Evolutionary conservation across 1,140 invertebrate genomes (phyloP).

Genomic region (Heliconius congener): DNA sequence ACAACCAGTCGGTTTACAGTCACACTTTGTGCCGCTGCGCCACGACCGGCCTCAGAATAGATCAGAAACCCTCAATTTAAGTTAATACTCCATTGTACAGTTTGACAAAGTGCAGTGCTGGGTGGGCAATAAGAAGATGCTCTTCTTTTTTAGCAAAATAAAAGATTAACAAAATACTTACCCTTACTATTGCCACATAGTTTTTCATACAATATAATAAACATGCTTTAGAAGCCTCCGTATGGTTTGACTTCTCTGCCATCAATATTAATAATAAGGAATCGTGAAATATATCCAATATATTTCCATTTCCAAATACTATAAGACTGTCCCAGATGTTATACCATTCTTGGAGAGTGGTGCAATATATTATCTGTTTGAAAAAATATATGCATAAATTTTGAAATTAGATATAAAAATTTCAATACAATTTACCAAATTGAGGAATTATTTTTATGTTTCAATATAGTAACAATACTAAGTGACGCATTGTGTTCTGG

Average conservation of each 20-base stretch:
- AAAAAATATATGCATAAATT: not conserved
- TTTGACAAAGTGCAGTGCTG: too few species aligned
- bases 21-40: too few species aligned
- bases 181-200: slow-evolving; percentile 56
- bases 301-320: slow-evolving; percentile 39
- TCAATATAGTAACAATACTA: too few species aligned
- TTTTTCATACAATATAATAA: slow-evolving; percentile 61
- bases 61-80: too few species aligned
- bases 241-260: slow-evolving; percentile 52
- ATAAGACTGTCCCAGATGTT: slow-evolving; percentile 61
- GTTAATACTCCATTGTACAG: too few species aligned
- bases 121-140: too few species aligned
- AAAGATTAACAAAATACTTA: slow-evolving; percentile 35
- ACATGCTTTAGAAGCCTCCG: slow-evolving; percentile 51
- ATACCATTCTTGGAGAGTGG: slow-evolving; percentile 58
- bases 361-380: slow-evolving; percentile 54
- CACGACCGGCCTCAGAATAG: too few species aligned
- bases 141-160: not conserved
- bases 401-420: not conserved
- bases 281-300: slow-evolving; percentile 53
- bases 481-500: too few species aligned
- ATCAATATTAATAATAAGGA: slow-evolving; percentile 49
- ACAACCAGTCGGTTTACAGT: too few species aligned
- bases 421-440: not conserved
- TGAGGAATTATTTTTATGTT: not conserved